phyloP scores from a whole-genome alignment of 2,113 vertebrate genomes.

The Pyrgilauda ruficollis region DNA sequence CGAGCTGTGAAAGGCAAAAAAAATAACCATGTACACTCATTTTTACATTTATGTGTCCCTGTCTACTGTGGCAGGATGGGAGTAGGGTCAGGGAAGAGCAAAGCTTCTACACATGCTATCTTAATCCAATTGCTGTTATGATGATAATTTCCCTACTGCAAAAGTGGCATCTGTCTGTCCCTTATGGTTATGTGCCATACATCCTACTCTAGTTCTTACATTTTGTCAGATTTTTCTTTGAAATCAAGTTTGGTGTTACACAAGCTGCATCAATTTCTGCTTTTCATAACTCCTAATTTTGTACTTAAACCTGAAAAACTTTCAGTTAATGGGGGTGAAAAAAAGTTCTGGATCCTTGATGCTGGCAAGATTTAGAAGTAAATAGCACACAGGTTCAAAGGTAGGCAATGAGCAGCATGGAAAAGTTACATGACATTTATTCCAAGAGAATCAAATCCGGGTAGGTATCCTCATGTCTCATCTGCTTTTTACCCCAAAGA shows the following conservation, averaged over 20 bases:
- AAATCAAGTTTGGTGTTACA: background rate
- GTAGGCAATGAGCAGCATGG: background rate
- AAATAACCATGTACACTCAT: rapidly evolving
- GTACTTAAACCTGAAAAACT: background rate
- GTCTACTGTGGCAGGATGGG: background rate
- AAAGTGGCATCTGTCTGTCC: background rate
- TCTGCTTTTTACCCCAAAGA: background rate
- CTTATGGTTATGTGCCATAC: background rate
- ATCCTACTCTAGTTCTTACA: background rate
- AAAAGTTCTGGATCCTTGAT: background rate
- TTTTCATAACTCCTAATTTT: background rate
- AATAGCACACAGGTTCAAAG: background rate
- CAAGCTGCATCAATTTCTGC: background rate
- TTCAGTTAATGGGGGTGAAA: background rate
- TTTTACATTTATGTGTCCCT: background rate
- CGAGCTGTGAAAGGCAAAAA: background rate
- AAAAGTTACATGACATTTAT: background rate
- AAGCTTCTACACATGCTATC: background rate
- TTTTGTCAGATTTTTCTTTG: background rate
- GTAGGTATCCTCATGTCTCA: background rate
- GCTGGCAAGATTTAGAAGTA: background rate
- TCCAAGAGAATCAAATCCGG: background rate
- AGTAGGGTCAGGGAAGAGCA: background rate
- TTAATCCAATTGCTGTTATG: background rate
- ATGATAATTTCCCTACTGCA: background rate